Percentiles rank a stretch among this genome's conserved stretches.
Evolutionary conservation across 2,888 invertebrate species (phyloP).

Genomic region (Diplolepis rosae): DNA sequence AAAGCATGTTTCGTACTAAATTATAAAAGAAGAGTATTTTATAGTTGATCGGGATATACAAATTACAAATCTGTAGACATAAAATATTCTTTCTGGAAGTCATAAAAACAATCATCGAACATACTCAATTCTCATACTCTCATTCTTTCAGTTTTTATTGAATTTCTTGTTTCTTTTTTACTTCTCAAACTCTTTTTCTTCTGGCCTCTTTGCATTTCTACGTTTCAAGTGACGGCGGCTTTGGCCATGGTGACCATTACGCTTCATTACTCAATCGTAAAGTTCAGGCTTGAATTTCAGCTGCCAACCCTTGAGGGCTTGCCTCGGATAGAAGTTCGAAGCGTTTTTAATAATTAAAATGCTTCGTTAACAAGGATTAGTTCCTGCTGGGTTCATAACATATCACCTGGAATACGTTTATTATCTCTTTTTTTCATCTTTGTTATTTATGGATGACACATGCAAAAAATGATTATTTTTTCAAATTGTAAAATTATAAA

Average conservation of each 20-base stretch:
- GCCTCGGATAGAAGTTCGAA: neutral
- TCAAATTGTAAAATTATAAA: too few relatives aligned
- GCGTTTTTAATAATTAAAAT: neutral
- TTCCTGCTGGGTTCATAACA: neutral
- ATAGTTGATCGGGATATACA: neutral
- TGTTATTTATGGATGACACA: too few relatives aligned
- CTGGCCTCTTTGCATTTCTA: constrained; percentile 2
- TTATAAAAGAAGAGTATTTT: neutral
- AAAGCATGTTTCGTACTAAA: neutral
- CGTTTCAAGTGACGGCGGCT: constrained; percentile 19
- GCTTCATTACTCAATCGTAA: constrained; percentile 58
- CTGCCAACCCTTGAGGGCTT: constrained; percentile 34
- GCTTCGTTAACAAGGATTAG: neutral
- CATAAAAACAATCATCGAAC: constrained; percentile 16
- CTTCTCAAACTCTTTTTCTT: constrained; percentile 5
- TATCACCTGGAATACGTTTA: neutral
- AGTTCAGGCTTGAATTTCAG: constrained; percentile 50
- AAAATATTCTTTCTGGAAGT: constrained; percentile 14
- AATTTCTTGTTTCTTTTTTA: constrained; percentile 13
- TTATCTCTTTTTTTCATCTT: too few relatives aligned
- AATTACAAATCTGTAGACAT: constrained; percentile 15
- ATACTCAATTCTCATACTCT: neutral
- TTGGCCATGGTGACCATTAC: constrained; percentile 41
- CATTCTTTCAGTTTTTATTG: constrained; percentile 19
- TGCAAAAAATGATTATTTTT: too few relatives aligned